These are phyloP conservation scores for Malurus splendens DNA, from an alignment of 2,797 vertebrate species.

Conservation along the genomic window DNA sequence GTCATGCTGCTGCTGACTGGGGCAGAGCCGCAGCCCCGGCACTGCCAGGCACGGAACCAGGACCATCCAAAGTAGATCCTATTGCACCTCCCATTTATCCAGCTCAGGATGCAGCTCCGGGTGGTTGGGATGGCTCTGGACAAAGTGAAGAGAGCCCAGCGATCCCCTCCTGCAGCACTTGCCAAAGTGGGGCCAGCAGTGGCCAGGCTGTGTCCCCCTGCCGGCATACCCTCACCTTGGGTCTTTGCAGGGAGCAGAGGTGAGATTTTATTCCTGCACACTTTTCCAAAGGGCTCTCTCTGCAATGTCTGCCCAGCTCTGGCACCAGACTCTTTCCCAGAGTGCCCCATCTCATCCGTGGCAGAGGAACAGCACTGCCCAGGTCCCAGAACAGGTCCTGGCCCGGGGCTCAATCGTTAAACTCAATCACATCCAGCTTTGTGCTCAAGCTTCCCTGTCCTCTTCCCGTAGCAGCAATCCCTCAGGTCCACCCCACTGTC, in stretches of 20 bases:
- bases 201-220: accelerated
- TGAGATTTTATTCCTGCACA: background rate
- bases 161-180: background rate
- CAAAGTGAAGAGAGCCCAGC: accelerated
- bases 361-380: background rate
- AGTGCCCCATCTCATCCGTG: accelerated
- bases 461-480: background rate
- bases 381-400: background rate
- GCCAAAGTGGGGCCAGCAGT: accelerated
- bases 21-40: background rate
- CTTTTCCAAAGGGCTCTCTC: background rate
- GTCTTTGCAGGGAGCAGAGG: background rate
- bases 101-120: background rate
- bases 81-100: accelerated
- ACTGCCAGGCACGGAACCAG: background rate
- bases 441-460: background rate
- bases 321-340: accelerated
- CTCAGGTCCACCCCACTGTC: background rate
- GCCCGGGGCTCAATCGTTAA: background rate
- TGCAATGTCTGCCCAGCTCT: accelerated
- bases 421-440: too few species aligned
- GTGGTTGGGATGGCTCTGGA: accelerated
- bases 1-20: accelerated
- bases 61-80: background rate
- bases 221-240: background rate